Evolutionary conservation across 2,113 vertebrate genomes (phyloP).

Genomic region (Sminthopsis crassicaudata): DNA sequence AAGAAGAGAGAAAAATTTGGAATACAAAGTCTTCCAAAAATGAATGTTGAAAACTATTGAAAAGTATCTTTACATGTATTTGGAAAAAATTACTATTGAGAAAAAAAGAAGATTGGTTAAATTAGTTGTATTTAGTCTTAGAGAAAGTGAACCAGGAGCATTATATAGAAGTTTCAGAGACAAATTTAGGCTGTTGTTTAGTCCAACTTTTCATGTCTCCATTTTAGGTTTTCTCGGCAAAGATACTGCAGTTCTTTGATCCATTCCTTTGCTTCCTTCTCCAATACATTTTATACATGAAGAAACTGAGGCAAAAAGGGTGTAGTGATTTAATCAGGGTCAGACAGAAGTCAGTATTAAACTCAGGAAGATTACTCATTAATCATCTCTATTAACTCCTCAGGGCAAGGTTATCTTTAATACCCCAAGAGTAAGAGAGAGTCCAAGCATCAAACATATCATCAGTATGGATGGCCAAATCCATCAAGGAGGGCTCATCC

Average conservation of each 20-base stretch:
- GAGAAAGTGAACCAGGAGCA: background rate
- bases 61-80: no score
- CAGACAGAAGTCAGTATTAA: background rate
- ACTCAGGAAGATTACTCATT: background rate
- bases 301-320: background rate
- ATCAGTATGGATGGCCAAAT: background rate
- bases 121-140: background rate
- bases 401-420: background rate
- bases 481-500: background rate
- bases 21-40: no score
- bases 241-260: background rate
- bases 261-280: background rate
- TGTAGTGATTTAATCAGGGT: background rate
- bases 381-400: background rate
- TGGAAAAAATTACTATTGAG: no score
- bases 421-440: background rate
- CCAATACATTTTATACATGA: background rate
- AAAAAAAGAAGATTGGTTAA: background rate
- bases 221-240: background rate
- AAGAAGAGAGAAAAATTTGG: no score
- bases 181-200: background rate
- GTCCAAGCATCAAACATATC: background rate
- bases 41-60: no score
- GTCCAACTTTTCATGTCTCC: background rate
- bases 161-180: background rate